Evolutionary conservation across 2,797 vertebrate species (phyloP).

Genomic region (Myotis myotis): DNA sequence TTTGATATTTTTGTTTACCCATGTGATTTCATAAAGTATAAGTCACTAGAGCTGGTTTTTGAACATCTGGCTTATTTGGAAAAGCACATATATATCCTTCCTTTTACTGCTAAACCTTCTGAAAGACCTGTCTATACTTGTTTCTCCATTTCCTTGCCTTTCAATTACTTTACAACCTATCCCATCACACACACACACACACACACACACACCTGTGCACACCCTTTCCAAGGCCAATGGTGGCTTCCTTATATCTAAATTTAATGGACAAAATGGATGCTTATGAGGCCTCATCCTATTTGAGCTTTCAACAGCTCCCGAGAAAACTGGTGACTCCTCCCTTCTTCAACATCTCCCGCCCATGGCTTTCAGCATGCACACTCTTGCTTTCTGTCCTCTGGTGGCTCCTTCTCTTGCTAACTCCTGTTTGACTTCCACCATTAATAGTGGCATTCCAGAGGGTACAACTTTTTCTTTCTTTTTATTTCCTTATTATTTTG

Average conservation of each 20-base stretch:
- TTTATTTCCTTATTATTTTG: no score
- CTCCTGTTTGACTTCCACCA: not conserved
- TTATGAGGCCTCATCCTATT: not conserved
- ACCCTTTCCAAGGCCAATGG: not conserved
- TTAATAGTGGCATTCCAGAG: not conserved
- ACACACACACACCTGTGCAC: accelerated
- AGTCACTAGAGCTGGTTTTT: not conserved
- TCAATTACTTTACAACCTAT: not conserved
- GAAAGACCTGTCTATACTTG: not conserved
- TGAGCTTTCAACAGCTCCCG: not conserved
- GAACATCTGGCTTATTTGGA: not conserved
- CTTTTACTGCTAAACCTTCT: not conserved
- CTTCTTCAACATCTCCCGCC: not conserved
- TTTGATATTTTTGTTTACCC: not conserved
- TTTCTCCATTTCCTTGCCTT: not conserved
- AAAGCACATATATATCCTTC: not conserved
- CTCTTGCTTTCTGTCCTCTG: not conserved
- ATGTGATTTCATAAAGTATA: not conserved
- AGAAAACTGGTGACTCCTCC: not conserved
- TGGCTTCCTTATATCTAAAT: not conserved
- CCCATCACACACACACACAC: not conserved
- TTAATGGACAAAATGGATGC: not conserved
- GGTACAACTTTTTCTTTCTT: not conserved
- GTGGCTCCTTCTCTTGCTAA: not conserved
- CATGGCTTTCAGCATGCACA: not conserved